Conservation (phyloP, 2,113 vertebrate species). For the Hepsetus odoe region DNA sequence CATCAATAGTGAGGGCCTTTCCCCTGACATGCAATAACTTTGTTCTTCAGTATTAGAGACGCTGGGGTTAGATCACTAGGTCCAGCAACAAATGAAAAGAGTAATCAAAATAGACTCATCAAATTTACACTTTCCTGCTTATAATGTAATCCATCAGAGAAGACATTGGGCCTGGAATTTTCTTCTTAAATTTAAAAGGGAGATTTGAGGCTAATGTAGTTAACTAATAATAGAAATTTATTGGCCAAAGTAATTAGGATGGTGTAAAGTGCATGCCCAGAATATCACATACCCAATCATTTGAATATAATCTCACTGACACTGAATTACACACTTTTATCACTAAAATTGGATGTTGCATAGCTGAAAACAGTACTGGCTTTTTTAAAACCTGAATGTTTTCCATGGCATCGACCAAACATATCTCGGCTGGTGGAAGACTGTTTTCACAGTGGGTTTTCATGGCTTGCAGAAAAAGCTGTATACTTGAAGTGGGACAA, state of each 20-base stretch:
- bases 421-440: too few species aligned
- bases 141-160: neutral
- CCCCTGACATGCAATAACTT: neutral
- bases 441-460: too few species aligned
- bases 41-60: neutral
- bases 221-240: neutral
- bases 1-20: conserved; percentile 21
- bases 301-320: too few species aligned
- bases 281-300: too few species aligned
- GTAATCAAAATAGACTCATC: neutral
- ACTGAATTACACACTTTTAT: too few species aligned
- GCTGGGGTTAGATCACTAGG: neutral
- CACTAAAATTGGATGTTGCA: too few species aligned
- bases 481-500: too few species aligned
- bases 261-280: too few species aligned
- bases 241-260: neutral
- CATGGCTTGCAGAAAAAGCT: too few species aligned
- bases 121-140: neutral
- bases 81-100: neutral
- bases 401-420: too few species aligned
- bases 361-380: too few species aligned
- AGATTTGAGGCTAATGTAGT: neutral
- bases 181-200: neutral
- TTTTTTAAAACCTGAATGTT: too few species aligned
- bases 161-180: neutral